Base-by-base conservation (phyloP, 2,113 vertebrate genomes). In the Lampris megalopsis region DNA sequence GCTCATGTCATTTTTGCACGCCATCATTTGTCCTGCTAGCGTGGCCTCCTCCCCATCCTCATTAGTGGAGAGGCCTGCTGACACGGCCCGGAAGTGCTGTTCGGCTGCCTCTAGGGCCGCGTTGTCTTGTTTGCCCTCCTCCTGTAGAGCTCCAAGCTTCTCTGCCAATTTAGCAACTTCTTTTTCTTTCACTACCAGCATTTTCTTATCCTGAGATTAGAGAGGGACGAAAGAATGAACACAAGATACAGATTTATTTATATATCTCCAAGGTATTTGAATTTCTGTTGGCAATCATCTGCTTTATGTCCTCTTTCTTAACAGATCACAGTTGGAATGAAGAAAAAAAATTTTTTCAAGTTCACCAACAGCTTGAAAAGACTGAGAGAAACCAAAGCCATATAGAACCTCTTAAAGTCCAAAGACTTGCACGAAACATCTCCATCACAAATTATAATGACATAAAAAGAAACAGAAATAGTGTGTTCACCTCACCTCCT, bases 1-100 rank as follows among this genome's bases (percentile, higher is more conserved):
- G 91, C 96, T 97, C 48, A 96, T 97, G 54, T 99, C 97, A 70
- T 96, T 97, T 89, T 98, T 99, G 91, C 97, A 98, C 58, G 92
- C 75, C 95, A 99, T 96, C 96, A 99, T 97, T 74, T 99, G 98
- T 1, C 83, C 96, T 9, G 96, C 95, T 43, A 99, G 87, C 5
- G 96, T 97, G 43, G 94, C 95, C 79, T 96, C 96, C 77, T 95
- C 94, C 11, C 96, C 97, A 2, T 96, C 92, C n/a, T 94, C 96
- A 13, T 84, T 97, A 75, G 93, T 95, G n/a, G 96, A 97, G 35
- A 97, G 91, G 6, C 98, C 97, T 2, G 96, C 95, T 0, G 97
- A 98, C 52, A 98, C 93, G 0, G 96, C 96, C 76, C 95, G 96
- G 75, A 98, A 97, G 84, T 95, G 95, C 68, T 97, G 93, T 75